Conservation (phyloP, 2,113 vertebrate species). For the Oriolus oriolus region DNA sequence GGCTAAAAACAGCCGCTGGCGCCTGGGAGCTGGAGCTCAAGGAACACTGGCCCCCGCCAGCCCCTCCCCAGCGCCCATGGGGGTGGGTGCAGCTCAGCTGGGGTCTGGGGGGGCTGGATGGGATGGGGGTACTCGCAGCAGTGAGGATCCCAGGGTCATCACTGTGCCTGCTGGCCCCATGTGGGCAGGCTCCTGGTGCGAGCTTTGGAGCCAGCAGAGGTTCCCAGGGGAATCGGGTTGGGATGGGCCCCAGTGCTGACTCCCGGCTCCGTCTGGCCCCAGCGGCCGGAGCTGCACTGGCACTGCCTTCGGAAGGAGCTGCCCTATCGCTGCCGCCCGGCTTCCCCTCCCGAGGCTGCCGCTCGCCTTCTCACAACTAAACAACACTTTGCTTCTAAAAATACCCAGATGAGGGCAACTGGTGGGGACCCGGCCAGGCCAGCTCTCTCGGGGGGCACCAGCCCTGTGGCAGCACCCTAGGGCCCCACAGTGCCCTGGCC, state of each 20-base stretch:
- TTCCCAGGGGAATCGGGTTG: rapidly evolving
- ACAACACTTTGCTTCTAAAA: slow-evolving; percentile 26
- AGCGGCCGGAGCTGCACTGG: neutral
- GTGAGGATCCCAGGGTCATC: neutral
- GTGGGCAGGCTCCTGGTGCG: neutral
- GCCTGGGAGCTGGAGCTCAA: slow-evolving; percentile 14
- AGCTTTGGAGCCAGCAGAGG: neutral
- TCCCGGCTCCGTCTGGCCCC: rapidly evolving
- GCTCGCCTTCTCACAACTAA: neutral
- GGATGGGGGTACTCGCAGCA: rapidly evolving
- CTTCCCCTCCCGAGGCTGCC: neutral
- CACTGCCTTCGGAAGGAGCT: neutral
- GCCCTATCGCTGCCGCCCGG: neutral
- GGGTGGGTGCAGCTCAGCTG: neutral
- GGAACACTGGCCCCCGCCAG: neutral
- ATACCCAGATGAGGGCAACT: neutral
- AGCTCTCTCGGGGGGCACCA: neutral
- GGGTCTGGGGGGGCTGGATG: rapidly evolving
- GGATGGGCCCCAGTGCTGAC: rapidly evolving
- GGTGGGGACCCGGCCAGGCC: rapidly evolving
- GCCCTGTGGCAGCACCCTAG: neutral
- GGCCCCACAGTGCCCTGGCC: neutral
- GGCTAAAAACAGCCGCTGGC: slow-evolving; percentile 16
- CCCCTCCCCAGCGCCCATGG: rapidly evolving
- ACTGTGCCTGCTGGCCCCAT: rapidly evolving